Base-by-base conservation (phyloP, 2,797 vertebrate species). In the Sphenopsis melanotis region DNA sequence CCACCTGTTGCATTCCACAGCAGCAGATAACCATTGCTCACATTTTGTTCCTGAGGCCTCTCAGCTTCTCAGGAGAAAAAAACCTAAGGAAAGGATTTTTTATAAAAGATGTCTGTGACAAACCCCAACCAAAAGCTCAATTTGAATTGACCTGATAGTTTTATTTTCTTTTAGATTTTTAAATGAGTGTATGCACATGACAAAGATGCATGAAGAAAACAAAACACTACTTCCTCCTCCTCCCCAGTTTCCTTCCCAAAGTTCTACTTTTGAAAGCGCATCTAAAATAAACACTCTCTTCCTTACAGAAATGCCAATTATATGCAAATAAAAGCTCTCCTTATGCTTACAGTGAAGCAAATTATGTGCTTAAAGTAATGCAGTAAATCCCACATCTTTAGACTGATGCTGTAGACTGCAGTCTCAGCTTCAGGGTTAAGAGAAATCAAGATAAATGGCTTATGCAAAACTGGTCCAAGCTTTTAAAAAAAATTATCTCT, bases 381-480 rank as follows among this genome's bases (percentile, higher is more conserved):
- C 46, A 71, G 23, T 50, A 90, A 86, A 72, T 83, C 53, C 26
- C 32, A 89, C 12, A 56, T 44, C 27, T 76, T 56, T 29, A 79
- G n/a, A 39, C 17, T 57, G 26, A 57, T 42, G 37, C 42, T 57
- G 17, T 16, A 77, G 69, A 70, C 30, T 2, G 1, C 16, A 70
- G 60, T 26, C 30, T 63, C 53, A 61, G 44, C 44, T 95, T 44
- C 66, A 70, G 55, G 26, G n/a, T 71, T 93, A 94, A 78, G 24
- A 72, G 29, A 94, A 91, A 96, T 89, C 42, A 94, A 95, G 96
- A 94, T 76, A 97, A 97, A 96, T 46, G 30, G 66, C 16, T 95
- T 90, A 85, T 71, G 37, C 44, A 78, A 92, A 88, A 91, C 29
- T 64, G 78, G 91, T 46, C 79, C 81, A 91, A 27, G 65, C 41